These are phyloP conservation scores for Daubentonia madagascariensis DNA, from an alignment of 2,113 vertebrate species.

Conservation along the genomic window DNA sequence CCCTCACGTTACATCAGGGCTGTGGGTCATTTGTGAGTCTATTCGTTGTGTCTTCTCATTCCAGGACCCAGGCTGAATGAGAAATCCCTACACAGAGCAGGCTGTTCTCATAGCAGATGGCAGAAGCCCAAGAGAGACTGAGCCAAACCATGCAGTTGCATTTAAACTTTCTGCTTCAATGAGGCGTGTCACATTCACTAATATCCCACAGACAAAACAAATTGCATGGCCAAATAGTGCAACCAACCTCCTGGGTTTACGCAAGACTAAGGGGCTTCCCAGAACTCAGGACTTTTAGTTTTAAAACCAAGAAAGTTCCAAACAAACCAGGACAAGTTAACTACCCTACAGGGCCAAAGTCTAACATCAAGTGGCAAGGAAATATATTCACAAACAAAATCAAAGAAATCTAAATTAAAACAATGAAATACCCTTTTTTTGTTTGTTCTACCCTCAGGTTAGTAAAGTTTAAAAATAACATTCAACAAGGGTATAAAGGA, in stretches of 20 bases:
- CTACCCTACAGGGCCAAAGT: not conserved
- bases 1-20: not conserved
- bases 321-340: not conserved
- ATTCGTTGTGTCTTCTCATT: not conserved
- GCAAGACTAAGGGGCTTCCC: not conserved
- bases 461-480: conserved; percentile 32
- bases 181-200: not conserved
- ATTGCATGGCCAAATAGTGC: not conserved
- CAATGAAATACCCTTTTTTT: not conserved
- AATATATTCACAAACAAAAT: not conserved
- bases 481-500: not conserved
- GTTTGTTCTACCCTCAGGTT: not conserved
- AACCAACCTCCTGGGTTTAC: not conserved
- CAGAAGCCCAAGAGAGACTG: not conserved
- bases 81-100: not conserved
- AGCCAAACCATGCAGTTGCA: not conserved
- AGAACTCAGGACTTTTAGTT: not conserved
- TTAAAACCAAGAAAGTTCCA: not conserved
- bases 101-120: not conserved
- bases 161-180: not conserved
- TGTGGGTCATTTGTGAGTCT: not conserved
- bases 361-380: not conserved
- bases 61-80: not conserved
- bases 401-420: conserved; percentile 3
- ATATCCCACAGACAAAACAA: not conserved